A percentile compares a stretch with the other conserved stretches of the same genome.
These are phyloP conservation scores for Dicranocentrus wangi DNA, from an alignment of 2,888 invertebrate genomes.

Conservation along the genomic window DNA sequence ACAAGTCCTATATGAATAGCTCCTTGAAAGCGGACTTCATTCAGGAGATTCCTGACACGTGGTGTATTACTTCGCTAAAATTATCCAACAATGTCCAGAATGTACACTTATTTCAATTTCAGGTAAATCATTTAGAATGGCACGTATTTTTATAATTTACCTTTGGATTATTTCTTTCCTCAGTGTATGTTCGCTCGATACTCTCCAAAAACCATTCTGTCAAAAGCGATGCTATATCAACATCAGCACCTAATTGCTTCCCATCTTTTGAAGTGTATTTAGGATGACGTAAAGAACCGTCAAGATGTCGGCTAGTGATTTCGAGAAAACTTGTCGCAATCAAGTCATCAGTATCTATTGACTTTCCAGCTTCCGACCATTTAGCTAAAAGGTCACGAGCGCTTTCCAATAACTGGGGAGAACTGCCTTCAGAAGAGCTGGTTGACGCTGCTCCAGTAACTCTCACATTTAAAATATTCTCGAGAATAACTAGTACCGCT, in stretches of 20 bases:
- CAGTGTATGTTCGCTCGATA: slow-evolving; percentile 68
- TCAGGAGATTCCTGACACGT: slow-evolving; percentile 82
- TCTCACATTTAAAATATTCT: slow-evolving; percentile 68
- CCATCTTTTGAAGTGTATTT: slow-evolving; percentile 27
- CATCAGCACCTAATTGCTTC: neutral
- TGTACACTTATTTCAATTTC: neutral
- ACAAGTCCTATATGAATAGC: slow-evolving; percentile 79
- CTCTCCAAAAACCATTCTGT: slow-evolving; percentile 71
- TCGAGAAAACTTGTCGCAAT: slow-evolving; percentile 69
- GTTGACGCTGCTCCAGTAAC: slow-evolving; percentile 20
- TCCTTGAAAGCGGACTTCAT: slow-evolving; percentile 78
- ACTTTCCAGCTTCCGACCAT: slow-evolving; percentile 32
- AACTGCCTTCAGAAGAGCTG: neutral
- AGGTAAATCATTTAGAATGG: slow-evolving; percentile 8
- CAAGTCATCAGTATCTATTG: slow-evolving; percentile 66
- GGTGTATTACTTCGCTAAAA: slow-evolving; percentile 82
- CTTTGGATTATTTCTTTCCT: slow-evolving; percentile 70
- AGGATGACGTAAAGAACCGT: slow-evolving; percentile 59
- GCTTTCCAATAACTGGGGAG: slow-evolving; percentile 52
- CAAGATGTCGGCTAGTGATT: slow-evolving; percentile 66
- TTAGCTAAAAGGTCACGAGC: slow-evolving; percentile 50
- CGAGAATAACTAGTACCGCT: slow-evolving; percentile 54
- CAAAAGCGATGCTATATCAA: slow-evolving; percentile 58
- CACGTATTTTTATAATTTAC: slow-evolving; percentile 61
- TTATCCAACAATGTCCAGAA: slow-evolving; percentile 28